Evolutionary conservation across 2,113 vertebrate species (phyloP).

Genomic region (Gobius niger): DNA sequence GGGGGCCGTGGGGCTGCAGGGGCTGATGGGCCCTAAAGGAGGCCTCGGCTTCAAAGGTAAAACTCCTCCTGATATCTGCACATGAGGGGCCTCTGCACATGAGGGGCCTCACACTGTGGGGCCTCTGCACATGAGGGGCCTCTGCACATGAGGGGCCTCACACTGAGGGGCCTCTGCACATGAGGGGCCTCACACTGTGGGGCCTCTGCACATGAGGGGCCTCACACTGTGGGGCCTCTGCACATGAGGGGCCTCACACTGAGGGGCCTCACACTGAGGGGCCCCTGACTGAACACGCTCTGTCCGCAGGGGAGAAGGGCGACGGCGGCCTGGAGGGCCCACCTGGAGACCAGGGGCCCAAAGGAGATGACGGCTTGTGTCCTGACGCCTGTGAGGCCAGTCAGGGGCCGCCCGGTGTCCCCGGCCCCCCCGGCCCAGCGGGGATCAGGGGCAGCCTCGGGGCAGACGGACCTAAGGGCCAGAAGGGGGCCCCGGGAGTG

Average conservation of each 20-base stretch:
- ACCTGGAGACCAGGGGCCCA: conserved; percentile 49
- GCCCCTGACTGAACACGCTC: neutral
- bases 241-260: neutral
- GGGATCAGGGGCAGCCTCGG: conserved; percentile 62
- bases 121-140: neutral
- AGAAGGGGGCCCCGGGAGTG: conserved; percentile 59
- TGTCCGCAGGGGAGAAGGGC: conserved; percentile 67
- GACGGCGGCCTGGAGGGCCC: conserved; percentile 52
- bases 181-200: neutral
- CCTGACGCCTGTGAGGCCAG: conserved; percentile 47
- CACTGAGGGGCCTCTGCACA: too few species aligned
- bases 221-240: neutral
- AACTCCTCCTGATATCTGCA: neutral
- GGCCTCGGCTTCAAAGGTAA: conserved; percentile 66
- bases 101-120: neutral
- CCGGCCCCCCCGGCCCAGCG: conserved; percentile 55
- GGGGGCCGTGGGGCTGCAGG: conserved; percentile 52
- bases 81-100: neutral
- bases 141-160: neutral
- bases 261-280: neutral
- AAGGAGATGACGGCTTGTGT: conserved; percentile 64
- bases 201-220: too few species aligned
- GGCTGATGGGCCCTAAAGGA: conserved; percentile 59
- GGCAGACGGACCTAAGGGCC: conserved; percentile 33
- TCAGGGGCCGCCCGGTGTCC: conserved; percentile 45